phyloP scores from a whole-genome alignment of 2,888 invertebrate genomes.

The Idaea dimidiata region DNA sequence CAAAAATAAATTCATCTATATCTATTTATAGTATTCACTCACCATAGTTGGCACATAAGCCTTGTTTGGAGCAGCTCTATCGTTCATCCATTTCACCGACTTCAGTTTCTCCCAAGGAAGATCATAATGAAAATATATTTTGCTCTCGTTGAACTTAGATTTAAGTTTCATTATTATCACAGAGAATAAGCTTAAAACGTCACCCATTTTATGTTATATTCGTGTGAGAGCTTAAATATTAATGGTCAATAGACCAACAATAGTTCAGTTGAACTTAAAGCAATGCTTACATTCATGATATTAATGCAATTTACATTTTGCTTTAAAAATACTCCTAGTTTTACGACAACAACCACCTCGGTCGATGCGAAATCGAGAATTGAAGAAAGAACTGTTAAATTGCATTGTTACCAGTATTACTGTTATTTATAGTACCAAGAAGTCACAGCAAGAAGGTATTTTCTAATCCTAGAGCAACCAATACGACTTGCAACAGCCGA shows the following conservation, averaged over 20 bases:
- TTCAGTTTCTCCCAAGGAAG: slow-evolving; percentile 71
- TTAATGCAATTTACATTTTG: slow-evolving; percentile 62
- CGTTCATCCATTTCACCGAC: slow-evolving; percentile 89
- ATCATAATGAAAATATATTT: slow-evolving; percentile 70
- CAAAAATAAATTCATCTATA: slow-evolving; percentile 4
- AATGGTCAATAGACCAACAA: slow-evolving; percentile 68
- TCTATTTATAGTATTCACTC: slow-evolving; percentile 30
- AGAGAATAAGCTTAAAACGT: slow-evolving; percentile 76
- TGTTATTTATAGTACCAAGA: background rate
- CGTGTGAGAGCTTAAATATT: slow-evolving; percentile 45
- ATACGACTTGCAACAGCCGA: too few species aligned
- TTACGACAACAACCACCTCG: slow-evolving; percentile 39
- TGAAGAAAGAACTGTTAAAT: background rate
- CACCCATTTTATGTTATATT: slow-evolving; percentile 64
- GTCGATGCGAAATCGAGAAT: slow-evolving; percentile 41
- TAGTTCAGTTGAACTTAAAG: slow-evolving; percentile 47
- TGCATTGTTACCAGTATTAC: background rate
- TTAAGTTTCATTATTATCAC: slow-evolving; percentile 78
- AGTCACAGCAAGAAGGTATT: background rate
- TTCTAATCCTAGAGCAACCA: background rate
- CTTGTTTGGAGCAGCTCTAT: slow-evolving; percentile 85
- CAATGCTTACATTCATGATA: slow-evolving; percentile 58
- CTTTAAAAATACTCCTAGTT: slow-evolving; percentile 36
- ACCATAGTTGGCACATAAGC: slow-evolving; percentile 92
- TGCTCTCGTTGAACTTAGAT: slow-evolving; percentile 75